phyloP scores from a whole-genome alignment of 2,113 vertebrate genomes.

The Mandrillus leucophaeus region DNA sequence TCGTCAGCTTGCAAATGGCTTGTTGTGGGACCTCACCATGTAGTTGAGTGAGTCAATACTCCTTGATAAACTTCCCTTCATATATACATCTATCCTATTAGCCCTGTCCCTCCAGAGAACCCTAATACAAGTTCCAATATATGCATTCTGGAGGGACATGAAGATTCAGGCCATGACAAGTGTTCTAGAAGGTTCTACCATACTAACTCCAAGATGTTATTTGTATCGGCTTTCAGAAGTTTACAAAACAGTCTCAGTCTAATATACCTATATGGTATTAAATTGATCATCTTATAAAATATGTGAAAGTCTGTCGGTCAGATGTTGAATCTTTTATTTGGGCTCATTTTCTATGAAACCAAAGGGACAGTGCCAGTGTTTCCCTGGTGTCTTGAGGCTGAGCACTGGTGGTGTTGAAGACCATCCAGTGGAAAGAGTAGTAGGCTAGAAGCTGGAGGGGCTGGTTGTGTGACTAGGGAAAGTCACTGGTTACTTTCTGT shows the following conservation, averaged over 20 bases:
- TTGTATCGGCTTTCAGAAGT: neutral
- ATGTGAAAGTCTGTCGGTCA: neutral
- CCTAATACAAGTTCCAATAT: neutral
- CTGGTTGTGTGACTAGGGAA: neutral
- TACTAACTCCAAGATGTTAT: neutral
- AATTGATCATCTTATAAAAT: neutral
- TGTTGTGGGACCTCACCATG: too few species aligned
- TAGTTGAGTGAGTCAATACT: too few species aligned
- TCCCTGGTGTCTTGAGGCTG: neutral
- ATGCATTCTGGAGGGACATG: neutral
- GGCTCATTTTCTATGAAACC: neutral
- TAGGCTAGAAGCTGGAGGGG: neutral
- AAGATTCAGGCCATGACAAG: neutral
- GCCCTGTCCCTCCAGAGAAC: too few species aligned
- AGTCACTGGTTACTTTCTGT: neutral
- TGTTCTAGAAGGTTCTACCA: neutral
- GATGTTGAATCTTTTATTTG: neutral
- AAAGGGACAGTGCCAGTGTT: neutral
- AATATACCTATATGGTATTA: neutral
- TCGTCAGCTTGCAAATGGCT: too few species aligned
- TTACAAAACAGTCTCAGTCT: neutral
- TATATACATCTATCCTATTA: too few species aligned
- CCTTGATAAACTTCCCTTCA: too few species aligned
- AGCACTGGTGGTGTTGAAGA: neutral
- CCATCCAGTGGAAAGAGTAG: neutral